Conservation (phyloP, 2,113 vertebrate species). For the Electrona antarctica region DNA sequence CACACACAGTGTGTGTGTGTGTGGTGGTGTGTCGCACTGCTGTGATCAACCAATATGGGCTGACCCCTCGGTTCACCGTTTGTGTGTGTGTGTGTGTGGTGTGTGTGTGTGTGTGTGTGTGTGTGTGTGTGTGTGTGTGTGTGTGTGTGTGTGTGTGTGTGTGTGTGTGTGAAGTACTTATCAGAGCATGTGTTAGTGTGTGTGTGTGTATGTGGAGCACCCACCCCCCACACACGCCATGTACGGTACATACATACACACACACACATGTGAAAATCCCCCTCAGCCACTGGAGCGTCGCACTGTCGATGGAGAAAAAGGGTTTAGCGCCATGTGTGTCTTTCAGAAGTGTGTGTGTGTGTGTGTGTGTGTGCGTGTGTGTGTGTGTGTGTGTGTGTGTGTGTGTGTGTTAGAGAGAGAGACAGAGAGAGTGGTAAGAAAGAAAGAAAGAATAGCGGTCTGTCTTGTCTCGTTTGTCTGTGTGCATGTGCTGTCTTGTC, state of each 20-base stretch:
- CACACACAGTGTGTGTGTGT: conserved; percentile 35
- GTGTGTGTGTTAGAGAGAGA: conserved; percentile 8
- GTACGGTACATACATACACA: no score
- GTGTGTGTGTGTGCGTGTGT: conserved; percentile 6
- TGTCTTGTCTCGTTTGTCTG: background rate
- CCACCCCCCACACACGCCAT: conserved; percentile 29
- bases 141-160: conserved; percentile 33
- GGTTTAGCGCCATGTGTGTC: conserved; percentile 63
- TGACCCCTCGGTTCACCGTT: conserved; percentile 58
- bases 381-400: conserved; percentile 13
- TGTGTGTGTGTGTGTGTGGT: conserved; percentile 27
- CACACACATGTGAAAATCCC: conserved; percentile 78
- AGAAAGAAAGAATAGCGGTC: no score
- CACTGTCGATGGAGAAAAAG: conserved; percentile 79
- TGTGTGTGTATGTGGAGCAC: conserved; percentile 55
- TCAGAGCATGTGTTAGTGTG: conserved; percentile 33
- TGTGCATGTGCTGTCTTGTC: background rate
- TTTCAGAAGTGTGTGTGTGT: background rate
- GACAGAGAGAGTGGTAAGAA: conserved; percentile 3
- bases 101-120: conserved; percentile 11
- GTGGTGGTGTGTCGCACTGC: conserved; percentile 49
- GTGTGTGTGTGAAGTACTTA: conserved; percentile 59
- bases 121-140: conserved; percentile 1
- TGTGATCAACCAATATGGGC: conserved; percentile 62
- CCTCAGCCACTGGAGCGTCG: conserved; percentile 73